phyloP scores from a whole-genome alignment of 2,888 invertebrate genomes.

The Caenorhabditis panamensis region DNA sequence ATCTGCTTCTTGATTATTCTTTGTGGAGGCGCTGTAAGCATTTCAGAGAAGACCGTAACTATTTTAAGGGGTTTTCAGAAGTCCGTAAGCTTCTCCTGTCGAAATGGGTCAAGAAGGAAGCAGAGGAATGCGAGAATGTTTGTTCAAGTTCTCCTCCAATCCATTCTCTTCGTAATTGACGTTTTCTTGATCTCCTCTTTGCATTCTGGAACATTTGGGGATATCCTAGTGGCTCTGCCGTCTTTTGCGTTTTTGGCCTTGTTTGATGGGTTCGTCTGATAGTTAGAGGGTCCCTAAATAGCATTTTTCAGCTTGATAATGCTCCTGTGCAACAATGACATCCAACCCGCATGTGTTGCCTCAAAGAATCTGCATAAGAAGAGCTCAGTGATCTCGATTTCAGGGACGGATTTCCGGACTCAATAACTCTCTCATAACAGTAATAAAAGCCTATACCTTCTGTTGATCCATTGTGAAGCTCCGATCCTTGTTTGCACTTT shows the following conservation, averaged over 20 bases:
- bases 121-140: slow-evolving; percentile 54
- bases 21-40: slow-evolving; percentile 50
- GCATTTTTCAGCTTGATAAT: slow-evolving; percentile 25
- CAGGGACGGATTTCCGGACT: slow-evolving; percentile 32
- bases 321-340: slow-evolving; percentile 53
- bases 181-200: slow-evolving; percentile 37
- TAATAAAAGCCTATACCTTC: too few species aligned
- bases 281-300: not conserved
- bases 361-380: slow-evolving; percentile 42
- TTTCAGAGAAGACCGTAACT: not conserved
- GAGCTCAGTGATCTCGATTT: slow-evolving; percentile 47
- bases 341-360: slow-evolving; percentile 47
- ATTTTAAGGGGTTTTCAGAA: too few species aligned
- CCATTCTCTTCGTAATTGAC: slow-evolving; percentile 27
- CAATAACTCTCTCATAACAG: not conserved
- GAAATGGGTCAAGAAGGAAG: slow-evolving; percentile 38
- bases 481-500: not conserved
- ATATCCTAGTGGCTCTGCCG: slow-evolving; percentile 27
- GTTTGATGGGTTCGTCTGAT: slow-evolving; percentile 25
- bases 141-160: slow-evolving; percentile 38
- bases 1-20: slow-evolving; percentile 43
- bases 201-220: slow-evolving; percentile 32
- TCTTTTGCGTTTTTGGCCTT: slow-evolving; percentile 34
- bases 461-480: too few species aligned
- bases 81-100: slow-evolving; percentile 43